Base-by-base conservation (phyloP, 2,888 invertebrate species). In the Aspidiotus destructor region DNA sequence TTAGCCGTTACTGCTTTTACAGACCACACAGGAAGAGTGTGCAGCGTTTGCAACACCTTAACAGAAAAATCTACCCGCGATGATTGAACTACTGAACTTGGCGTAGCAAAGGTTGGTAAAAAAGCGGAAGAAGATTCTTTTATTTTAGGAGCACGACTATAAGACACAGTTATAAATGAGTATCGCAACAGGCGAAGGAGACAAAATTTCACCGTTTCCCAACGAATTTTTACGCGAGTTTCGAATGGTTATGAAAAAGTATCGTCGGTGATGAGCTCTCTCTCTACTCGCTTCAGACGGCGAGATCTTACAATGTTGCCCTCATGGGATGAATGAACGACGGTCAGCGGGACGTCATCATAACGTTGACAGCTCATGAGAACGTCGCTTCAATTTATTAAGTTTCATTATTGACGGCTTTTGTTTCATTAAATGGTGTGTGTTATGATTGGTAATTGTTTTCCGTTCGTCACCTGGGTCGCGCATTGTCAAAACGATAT, bases 391-490 rank as follows among this genome's bases (percentile, higher is more conserved):
- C 28, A n/a, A 52, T 16, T 44, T 44, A 61, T 9, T 42, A 44
- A 61, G 61, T 61, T 65, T 65, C 65, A 65, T 65, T 65, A 58
- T 65, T 48, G 28, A 16, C 15, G 40, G n/a, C 65, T 65, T 65
- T 65, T 65, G 65, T 65, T 65, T 65, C 65, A 65, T 65, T 65
- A 65, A 65, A 65, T 65, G 44, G 65, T 58, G 58, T 58, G 58
- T 65, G 65, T 65, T 65, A 65, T 58, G 65, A 65, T 65, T 65
- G 57, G 65, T 65, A 65, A 65, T 65, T 65, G 65, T 65, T 65
- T 65, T 65, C 65, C 58, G 65, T 65, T 58, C 57, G 65, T 57
- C 44, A 48, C 44, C 58, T 58, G 58, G 40, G 58, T 58, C 58
- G 58, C 28, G 28, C 28, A 58, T 58, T 58, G 28, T 58, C 58